A percentile compares a stretch with the other conserved stretches of the same genome.
phyloP scores from a whole-genome alignment of 2,888 invertebrate species.

The Drosophila monieri region DNA sequence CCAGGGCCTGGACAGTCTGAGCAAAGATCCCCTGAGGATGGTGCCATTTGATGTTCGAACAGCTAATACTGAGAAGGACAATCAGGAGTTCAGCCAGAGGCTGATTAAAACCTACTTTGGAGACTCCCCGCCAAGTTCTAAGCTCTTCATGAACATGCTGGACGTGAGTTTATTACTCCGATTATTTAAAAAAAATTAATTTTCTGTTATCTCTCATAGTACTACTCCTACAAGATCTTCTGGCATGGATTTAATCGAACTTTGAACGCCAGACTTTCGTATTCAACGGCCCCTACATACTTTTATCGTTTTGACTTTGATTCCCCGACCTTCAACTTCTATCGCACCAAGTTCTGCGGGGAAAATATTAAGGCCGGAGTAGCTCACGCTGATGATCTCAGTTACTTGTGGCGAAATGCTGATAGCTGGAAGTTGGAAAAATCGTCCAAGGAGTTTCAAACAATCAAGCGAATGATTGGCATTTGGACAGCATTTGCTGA shows the following conservation, averaged over 20 bases:
- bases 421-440: constrained; percentile 57
- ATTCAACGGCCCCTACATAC: constrained; percentile 70
- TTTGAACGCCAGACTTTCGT: constrained; percentile 64
- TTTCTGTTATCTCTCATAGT: constrained; percentile 46
- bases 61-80: constrained; percentile 50
- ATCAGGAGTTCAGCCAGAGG: constrained; percentile 73
- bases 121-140: constrained; percentile 56
- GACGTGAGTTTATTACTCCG: constrained; percentile 50
- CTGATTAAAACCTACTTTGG: constrained; percentile 73
- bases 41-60: constrained; percentile 56
- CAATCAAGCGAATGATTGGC: constrained; percentile 75
- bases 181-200: not conserved
- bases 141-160: constrained; percentile 47
- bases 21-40: constrained; percentile 51
- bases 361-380: constrained; percentile 65
- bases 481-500: constrained; percentile 78
- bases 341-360: constrained; percentile 70
- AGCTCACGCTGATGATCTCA: constrained; percentile 80
- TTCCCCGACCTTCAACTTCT: constrained; percentile 76
- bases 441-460: constrained; percentile 68
- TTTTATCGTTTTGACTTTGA: constrained; percentile 81
- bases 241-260: constrained; percentile 80
- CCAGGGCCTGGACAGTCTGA: constrained; percentile 53
- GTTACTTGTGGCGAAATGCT: constrained; percentile 72
- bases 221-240: constrained; percentile 75